phyloP scores from a whole-genome alignment of 2,797 vertebrate species.

The Xenops minutus region DNA sequence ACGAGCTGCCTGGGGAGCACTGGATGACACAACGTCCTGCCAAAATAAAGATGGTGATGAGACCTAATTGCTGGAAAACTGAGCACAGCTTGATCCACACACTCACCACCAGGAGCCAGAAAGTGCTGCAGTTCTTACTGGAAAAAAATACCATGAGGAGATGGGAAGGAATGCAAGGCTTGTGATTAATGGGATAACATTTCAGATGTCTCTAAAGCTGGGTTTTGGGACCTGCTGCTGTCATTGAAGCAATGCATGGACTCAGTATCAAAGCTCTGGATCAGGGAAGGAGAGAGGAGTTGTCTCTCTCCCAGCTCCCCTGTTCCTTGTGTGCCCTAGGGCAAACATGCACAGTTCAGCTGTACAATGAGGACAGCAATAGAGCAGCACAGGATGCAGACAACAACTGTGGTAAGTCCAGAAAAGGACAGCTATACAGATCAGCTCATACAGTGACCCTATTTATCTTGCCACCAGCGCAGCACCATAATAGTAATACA shows the following conservation, averaged over 20 bases:
- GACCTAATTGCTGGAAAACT: background rate
- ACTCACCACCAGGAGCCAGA: background rate
- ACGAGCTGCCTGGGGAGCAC: background rate
- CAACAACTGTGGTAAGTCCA: background rate
- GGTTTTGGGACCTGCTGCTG: background rate
- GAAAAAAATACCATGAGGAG: background rate
- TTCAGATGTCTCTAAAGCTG: background rate
- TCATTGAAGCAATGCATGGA: accelerated
- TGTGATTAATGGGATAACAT: background rate
- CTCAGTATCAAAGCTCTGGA: background rate
- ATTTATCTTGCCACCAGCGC: background rate
- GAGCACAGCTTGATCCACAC: background rate
- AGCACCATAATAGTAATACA: background rate
- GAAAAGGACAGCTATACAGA: background rate
- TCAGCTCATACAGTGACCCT: background rate
- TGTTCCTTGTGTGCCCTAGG: accelerated
- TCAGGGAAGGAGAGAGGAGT: background rate
- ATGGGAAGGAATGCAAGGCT: background rate
- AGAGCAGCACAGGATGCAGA: background rate
- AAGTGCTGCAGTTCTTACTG: background rate
- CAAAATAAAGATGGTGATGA: background rate
- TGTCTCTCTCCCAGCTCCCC: background rate
- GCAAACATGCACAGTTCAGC: background rate
- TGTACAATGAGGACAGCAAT: background rate
- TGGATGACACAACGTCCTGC: background rate